Conservation (phyloP, 2,888 invertebrate species). For the Pardosa pseudoannulata region DNA sequence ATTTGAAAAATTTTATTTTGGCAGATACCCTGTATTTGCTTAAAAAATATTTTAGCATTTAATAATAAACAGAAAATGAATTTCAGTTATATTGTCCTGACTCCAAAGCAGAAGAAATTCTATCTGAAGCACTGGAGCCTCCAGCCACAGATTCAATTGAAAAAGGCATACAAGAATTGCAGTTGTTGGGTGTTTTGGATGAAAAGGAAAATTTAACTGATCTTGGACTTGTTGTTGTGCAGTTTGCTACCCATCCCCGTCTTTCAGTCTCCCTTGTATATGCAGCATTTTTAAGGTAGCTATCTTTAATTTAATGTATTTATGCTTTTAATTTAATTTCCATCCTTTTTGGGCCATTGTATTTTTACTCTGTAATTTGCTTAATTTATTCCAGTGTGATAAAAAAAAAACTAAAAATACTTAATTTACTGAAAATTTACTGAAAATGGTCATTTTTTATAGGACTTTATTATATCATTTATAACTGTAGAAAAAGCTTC, state of each 20-base stretch:
- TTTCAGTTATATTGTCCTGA: constrained; percentile 73
- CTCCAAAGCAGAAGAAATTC: constrained; percentile 79
- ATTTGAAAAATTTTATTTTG: too few relatives aligned
- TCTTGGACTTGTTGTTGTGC: constrained; percentile 81
- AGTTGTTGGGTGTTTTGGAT: constrained; percentile 83
- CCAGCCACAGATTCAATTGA: constrained; percentile 81
- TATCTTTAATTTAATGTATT: not conserved
- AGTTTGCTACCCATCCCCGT: constrained; percentile 82
- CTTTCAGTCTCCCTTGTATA: constrained; percentile 82
- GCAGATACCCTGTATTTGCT: too few relatives aligned
- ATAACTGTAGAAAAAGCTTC: too few relatives aligned
- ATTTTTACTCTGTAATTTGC: too few relatives aligned
- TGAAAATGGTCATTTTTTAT: too few relatives aligned
- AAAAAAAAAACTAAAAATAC: too few relatives aligned
- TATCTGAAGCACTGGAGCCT: constrained; percentile 82
- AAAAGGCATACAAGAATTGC: constrained; percentile 82
- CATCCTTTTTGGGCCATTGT: too few relatives aligned
- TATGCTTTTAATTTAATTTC: too few relatives aligned
- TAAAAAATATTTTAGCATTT: not conserved
- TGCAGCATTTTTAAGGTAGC: constrained; percentile 80
- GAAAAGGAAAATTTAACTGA: constrained; percentile 82
- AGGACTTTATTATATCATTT: too few relatives aligned
- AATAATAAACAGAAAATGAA: not conserved
- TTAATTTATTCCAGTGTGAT: too few relatives aligned
- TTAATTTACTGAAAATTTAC: too few relatives aligned